Evolutionary conservation across 2,113 vertebrate genomes (phyloP).

Genomic region (Ammodytes dubius): DNA sequence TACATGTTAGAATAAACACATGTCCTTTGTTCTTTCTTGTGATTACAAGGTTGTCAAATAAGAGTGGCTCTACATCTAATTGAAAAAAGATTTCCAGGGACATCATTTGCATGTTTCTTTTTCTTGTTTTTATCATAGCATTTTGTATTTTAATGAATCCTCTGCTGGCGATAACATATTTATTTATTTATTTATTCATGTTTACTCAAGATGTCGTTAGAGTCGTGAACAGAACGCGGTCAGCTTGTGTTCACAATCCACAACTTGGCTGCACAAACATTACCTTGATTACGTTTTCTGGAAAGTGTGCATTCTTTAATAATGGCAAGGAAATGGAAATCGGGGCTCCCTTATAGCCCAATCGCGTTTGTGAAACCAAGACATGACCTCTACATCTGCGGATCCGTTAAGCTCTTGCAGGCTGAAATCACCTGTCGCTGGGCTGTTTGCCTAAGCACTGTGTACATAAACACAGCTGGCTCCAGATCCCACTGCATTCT

Average conservation of each 20-base stretch:
- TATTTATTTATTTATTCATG: neutral
- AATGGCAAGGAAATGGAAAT: constrained; percentile 48
- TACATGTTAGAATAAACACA: constrained; percentile 32
- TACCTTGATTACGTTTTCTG: neutral
- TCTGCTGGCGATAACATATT: constrained; percentile 36
- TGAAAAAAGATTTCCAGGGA: constrained; percentile 4
- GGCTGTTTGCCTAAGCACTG: constrained; percentile 72
- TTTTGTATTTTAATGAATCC: constrained; percentile 68
- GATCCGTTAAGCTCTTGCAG: constrained; percentile 71
- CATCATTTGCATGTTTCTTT: constrained; percentile 45
- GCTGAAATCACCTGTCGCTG: constrained; percentile 75
- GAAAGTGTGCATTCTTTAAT: constrained; percentile 18
- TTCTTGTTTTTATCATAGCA: constrained; percentile 45
- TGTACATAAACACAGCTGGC: constrained; percentile 78
- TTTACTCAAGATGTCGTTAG: constrained; percentile 1
- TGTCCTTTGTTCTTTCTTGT: constrained; percentile 50
- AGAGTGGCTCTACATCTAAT: constrained; percentile 22
- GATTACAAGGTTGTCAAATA: constrained; percentile 18
- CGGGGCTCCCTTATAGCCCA: constrained; percentile 8
- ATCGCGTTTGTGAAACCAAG: constrained; percentile 66
- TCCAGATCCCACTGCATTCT: constrained; percentile 69
- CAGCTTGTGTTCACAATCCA: constrained; percentile 1
- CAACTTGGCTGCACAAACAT: neutral
- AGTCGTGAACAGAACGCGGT: neutral
- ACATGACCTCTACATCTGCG: constrained; percentile 66